Base-by-base conservation (phyloP, 2,797 vertebrate genomes). In the Synaphobranchus kaupii region DNA sequence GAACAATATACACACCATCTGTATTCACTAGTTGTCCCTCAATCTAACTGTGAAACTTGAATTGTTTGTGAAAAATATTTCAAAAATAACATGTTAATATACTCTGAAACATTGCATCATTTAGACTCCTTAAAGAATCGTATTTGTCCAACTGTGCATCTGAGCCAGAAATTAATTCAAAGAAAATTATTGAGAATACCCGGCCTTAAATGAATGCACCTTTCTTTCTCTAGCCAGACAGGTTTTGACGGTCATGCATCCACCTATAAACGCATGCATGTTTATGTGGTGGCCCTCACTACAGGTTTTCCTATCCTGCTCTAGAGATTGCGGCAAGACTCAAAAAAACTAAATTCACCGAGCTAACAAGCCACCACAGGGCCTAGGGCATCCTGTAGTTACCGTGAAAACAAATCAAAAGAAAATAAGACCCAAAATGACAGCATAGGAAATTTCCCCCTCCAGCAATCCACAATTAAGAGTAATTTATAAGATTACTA, bases 401-500 rank as follows among this genome's bases (percentile, higher is more conserved):
- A 87, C 78, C 87, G 88, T 22, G 84, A 80, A 84, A 86, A 76
- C 90, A 89, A 91, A 90, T 91, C 89, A 91, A 92, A 87, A 90
- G 89, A 86, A 66, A 66, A 85, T 88, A 88, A 94, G 92, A 91
- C 91, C 89, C 84, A 89, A 94, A 91, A 94, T 94, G 93, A 95
- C 94, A 94, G 92, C 88, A 92, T 84, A 81, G 50, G 92, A 94
- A 92, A 90, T 92, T 92, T 68, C 95, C 93, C 95, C 95, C 95
- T 93, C 90, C 92, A 94, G 95, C 95, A 93, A 92, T 95, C 95
- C 90, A 94, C 94, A 95, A 95, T 96, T 96, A 96, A 94, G 91
- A 92, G 90, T 94, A 92, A 94, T 95, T 94, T 94, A 94, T 94
- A 44, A 82, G 39, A 87, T 83, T 87, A 87, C 76, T 50, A 86